These are phyloP conservation scores for Papilio elwesi DNA, from an alignment of 2,888 invertebrate species.

Conservation along the genomic window DNA sequence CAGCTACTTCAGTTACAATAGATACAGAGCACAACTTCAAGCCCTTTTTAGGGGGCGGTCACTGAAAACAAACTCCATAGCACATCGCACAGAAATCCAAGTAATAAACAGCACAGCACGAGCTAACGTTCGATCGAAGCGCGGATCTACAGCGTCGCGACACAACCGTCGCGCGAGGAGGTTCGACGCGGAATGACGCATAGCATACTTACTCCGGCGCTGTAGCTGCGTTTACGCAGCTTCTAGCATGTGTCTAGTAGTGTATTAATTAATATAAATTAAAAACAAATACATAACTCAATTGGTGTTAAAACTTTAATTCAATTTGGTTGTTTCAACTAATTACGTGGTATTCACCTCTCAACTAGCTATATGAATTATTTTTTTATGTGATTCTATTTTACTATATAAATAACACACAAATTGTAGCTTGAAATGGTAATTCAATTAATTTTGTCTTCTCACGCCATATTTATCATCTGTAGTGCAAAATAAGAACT, in stretches of 20 bases:
- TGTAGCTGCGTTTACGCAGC: conserved; percentile 49
- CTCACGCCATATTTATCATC: too few relatives aligned
- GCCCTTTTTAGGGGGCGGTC: conserved; percentile 66
- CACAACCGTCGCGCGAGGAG: conserved; percentile 77
- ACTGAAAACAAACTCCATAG: conserved; percentile 72
- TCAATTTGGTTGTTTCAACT: background rate
- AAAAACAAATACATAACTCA: conserved; percentile 5
- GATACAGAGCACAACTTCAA: conserved; percentile 56
- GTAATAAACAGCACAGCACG: conserved; percentile 63
- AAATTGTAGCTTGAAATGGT: too few relatives aligned
- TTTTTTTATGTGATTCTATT: too few relatives aligned
- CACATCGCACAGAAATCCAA: conserved; percentile 67
- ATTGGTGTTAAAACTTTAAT: background rate
- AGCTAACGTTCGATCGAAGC: conserved; percentile 58
- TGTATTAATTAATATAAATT: conserved; percentile 9
- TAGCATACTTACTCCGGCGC: conserved; percentile 23
- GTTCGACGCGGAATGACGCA: conserved; percentile 73
- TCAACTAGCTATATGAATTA: too few relatives aligned
- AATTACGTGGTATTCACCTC: too few relatives aligned
- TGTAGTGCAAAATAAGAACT: background rate
- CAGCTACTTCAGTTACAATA: conserved; percentile 52
- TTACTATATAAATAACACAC: too few relatives aligned
- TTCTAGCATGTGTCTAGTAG: background rate
- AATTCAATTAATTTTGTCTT: too few relatives aligned
- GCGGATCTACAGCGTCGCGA: conserved; percentile 73